Conservation (phyloP, 2,113 vertebrate species). For the Engraulis encrasicolus region DNA sequence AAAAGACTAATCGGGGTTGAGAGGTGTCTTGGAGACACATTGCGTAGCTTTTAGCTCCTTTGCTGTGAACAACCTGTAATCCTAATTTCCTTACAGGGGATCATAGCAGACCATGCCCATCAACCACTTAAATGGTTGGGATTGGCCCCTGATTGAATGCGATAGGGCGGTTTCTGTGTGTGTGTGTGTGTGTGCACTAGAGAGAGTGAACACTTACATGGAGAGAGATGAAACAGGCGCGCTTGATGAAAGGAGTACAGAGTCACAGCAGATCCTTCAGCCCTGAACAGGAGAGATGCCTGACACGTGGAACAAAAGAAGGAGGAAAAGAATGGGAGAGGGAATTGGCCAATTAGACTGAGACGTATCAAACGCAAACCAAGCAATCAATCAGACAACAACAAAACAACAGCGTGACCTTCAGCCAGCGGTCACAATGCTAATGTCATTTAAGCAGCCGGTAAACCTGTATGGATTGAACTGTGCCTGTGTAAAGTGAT, state of each 20-base stretch:
- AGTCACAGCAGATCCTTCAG: constrained; percentile 59
- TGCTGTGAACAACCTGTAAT: too few relatives aligned
- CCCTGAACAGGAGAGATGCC: constrained; percentile 61
- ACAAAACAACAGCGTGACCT: not conserved
- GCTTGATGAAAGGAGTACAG: constrained; percentile 86
- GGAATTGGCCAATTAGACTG: not conserved
- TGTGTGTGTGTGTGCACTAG: not conserved
- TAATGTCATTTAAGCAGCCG: not conserved
- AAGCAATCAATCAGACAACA: not conserved
- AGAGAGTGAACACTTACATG: constrained; percentile 82
- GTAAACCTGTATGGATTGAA: not conserved
- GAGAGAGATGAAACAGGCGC: constrained; percentile 80
- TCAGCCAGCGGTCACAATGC: not conserved
- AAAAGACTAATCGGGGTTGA: too few relatives aligned
- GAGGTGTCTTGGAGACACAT: too few relatives aligned
- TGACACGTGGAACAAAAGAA: constrained; percentile 49
- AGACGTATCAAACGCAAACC: not conserved
- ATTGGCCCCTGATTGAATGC: not conserved
- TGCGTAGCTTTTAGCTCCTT: too few relatives aligned
- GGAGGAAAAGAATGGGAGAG: too few relatives aligned
- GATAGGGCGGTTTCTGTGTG: not conserved
- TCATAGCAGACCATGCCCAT: too few relatives aligned
- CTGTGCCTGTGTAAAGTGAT: not conserved
- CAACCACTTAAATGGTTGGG: not conserved
- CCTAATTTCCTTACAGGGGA: too few relatives aligned